These are phyloP conservation scores for Drosophila formosana DNA, from an alignment of 2,888 invertebrate species.

Conservation along the genomic window DNA sequence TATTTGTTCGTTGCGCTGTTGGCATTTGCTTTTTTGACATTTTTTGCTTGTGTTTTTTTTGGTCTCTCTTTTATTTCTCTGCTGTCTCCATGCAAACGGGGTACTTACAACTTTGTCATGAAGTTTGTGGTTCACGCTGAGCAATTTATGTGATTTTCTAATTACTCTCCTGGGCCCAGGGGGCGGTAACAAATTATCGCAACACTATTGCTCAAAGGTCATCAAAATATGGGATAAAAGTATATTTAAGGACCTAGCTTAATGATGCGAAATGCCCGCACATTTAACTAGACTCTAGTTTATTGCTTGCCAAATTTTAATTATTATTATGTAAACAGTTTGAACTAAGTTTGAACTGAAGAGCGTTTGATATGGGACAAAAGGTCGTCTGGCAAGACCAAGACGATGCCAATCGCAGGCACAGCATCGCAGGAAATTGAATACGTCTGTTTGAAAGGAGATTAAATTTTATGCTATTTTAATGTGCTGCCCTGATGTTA, in stretches of 20 bases:
- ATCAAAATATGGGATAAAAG: conserved; percentile 15
- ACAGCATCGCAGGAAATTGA: conserved; percentile 1
- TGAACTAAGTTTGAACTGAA: neutral
- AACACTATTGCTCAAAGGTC: neutral
- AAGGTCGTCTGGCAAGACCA: no score
- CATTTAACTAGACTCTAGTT: neutral
- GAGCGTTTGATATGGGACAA: neutral
- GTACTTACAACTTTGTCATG: conserved; percentile 41
- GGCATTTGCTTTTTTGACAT: conserved; percentile 49
- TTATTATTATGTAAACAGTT: neutral
- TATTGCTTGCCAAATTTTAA: neutral
- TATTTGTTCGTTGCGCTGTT: conserved; percentile 55
- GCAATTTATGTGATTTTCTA: conserved; percentile 39
- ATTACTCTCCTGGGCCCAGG: conserved; percentile 27
- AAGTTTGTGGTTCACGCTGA: conserved; percentile 32
- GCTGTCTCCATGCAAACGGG: conserved; percentile 15
- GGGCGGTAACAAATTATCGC: conserved; percentile 15
- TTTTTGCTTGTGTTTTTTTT: conserved; percentile 15
- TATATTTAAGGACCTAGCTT: conserved; percentile 2
- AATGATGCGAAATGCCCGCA: neutral
- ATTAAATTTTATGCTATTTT: neutral
- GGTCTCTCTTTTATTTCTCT: conserved; percentile 3
- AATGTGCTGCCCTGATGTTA: neutral
- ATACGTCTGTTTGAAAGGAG: neutral
- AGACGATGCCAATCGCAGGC: neutral